A percentile compares a stretch with the other conserved stretches of the same genome.
Evolutionary conservation across 1,140 invertebrate species (phyloP).

Genomic region (Eupristina koningsbergeri): DNA sequence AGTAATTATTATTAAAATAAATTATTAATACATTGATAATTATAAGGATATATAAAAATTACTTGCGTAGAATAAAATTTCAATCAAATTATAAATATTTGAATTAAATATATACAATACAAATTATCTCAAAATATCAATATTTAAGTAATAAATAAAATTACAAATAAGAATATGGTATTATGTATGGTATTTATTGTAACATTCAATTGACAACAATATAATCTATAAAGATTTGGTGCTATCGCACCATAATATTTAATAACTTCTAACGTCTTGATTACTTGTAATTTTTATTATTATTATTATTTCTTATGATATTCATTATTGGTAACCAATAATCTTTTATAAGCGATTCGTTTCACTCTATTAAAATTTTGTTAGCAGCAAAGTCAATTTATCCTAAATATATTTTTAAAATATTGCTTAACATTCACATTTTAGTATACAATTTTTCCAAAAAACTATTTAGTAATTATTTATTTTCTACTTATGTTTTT

Average conservation of each 20-base stretch:
- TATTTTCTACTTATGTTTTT: not conserved
- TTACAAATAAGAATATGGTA: not conserved
- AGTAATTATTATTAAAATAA: too few species aligned
- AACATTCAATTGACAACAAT: slow-evolving; percentile 73
- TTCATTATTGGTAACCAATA: slow-evolving; percentile 56
- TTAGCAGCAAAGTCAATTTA: slow-evolving; percentile 7
- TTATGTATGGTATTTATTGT: slow-evolving; percentile 70
- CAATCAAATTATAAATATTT: too few species aligned
- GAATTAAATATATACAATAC: not conserved
- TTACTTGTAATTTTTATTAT: slow-evolving; percentile 59
- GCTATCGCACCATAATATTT: slow-evolving; percentile 60
- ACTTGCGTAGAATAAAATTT: too few species aligned
- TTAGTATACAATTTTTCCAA: not conserved
- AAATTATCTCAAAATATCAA: not conserved
- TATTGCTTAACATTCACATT: not conserved
- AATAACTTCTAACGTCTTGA: slow-evolving; percentile 52
- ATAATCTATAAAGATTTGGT: slow-evolving; percentile 63
- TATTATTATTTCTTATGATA: slow-evolving; percentile 56
- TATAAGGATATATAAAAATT: too few species aligned
- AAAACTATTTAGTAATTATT: too few species aligned
- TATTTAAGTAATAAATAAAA: not conserved
- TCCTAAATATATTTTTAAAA: not conserved
- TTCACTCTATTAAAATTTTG: slow-evolving; percentile 12
- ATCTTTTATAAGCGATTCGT: not conserved
- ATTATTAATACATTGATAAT: too few species aligned